phyloP scores from a whole-genome alignment of 2,888 invertebrate genomes.

The Rhabditoides inermis region DNA sequence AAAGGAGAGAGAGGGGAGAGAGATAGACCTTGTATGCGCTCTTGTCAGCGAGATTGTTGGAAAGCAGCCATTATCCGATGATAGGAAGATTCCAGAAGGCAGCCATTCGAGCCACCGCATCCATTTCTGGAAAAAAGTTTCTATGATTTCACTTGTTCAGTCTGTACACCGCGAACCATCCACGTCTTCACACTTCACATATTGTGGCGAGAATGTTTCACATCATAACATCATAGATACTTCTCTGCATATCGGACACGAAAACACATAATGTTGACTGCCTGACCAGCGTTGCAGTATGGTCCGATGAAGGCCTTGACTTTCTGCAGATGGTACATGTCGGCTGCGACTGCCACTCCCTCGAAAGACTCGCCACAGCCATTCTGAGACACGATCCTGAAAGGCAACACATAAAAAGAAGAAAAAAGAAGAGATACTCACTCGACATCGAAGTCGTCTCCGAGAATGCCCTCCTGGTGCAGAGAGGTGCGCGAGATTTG shows the following conservation, averaged over 20 bases:
- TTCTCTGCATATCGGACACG: too few relatives aligned
- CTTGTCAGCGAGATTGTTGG: conserved; percentile 31
- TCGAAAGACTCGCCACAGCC: conserved; percentile 49
- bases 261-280: too few relatives aligned
- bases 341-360: conserved; percentile 48
- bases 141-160: too few relatives aligned
- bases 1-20: too few relatives aligned
- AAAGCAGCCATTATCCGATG: conserved; percentile 46
- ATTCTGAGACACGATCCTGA: conserved; percentile 36
- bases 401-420: too few relatives aligned
- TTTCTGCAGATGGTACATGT: conserved; percentile 47
- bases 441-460: conserved; percentile 45
- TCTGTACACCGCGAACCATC: too few relatives aligned
- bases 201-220: too few relatives aligned
- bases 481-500: conserved; percentile 42
- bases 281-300: conserved; percentile 41
- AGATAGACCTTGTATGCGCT: too few relatives aligned
- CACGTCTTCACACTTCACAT: too few relatives aligned
- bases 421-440: conserved; percentile 10
- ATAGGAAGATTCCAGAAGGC: conserved; percentile 49
- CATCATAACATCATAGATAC: too few relatives aligned
- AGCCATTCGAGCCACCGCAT: conserved; percentile 49
- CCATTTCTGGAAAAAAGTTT: conserved; percentile 39
- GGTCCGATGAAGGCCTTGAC: conserved; percentile 48
- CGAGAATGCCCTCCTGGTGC: conserved; percentile 37